Base-by-base conservation (phyloP, 2,113 vertebrate genomes). In the Ahaetulla prasina region DNA sequence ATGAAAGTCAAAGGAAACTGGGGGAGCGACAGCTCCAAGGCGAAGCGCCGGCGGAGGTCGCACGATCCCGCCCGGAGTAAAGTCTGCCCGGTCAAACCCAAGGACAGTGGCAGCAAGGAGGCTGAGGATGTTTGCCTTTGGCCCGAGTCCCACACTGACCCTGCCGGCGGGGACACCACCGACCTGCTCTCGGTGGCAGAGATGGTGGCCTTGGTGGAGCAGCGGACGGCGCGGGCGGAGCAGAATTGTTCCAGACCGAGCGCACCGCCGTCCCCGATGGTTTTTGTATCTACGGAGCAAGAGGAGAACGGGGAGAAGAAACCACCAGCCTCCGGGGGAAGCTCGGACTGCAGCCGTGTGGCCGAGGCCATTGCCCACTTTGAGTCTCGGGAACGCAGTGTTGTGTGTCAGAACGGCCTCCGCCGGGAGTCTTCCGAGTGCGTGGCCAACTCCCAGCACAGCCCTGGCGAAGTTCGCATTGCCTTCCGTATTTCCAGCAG, bases 1-100 rank as follows among this genome's bases (percentile, higher is more conserved):
- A 98, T 99, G 97, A 99, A 99, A 97, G 98, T 99, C 7, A 99
- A 99, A 90, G 98, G 99, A 35, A 98, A 99, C 92, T 99, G 99
- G 99, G 98, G 98, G 35, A 98, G 97, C 0, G 99, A 99, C 68
- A 99, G 98, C 95, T 99, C 99, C 96, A 98, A 99, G 92, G 99
- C 99, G 93, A 98, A 99, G 74, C 96, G 99, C 50, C 97, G 99
- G 18, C 97, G 99, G 87, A 98, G 98, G 92, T 99, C 98, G 22
- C 98, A 98, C 0, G 98, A 99, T 3, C 97, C 98, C 2, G 85
- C 97, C 0, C 98, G 97, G 85, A 85, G 93, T 89, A 90, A 92
- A 10, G 93, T 96, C 0, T 96, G 97, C 0, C 97, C 96, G 0
- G 93, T 92, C 84, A 45, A 95, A 0, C 92, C 92, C 57, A 87